phyloP scores from a whole-genome alignment of 2,888 invertebrate species.

The Andrena flavipes region DNA sequence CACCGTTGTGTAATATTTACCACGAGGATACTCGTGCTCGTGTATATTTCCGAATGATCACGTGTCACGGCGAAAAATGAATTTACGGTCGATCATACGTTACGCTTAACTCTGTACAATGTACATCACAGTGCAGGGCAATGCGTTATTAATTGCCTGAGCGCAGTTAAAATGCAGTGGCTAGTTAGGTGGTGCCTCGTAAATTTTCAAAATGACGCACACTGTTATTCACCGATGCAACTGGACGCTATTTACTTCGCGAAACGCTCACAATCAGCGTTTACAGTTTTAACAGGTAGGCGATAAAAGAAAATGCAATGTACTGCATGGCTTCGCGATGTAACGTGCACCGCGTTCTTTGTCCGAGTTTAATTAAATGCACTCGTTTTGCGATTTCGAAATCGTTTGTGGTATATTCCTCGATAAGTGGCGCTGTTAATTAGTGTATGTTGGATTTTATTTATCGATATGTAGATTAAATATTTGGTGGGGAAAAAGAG shows the following conservation, averaged over 20 bases:
- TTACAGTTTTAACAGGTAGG: conserved; percentile 7
- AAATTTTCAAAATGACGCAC: conserved; percentile 5
- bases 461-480: background rate
- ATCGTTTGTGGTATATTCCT: background rate
- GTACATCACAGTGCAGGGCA: conserved; percentile 34
- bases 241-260: conserved; percentile 13
- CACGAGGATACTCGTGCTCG: background rate
- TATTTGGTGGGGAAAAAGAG: too few species aligned
- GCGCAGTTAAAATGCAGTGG: conserved; percentile 26
- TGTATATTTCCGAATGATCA: conserved; percentile 7
- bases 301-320: conserved; percentile 6
- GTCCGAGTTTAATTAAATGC: background rate
- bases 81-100: conserved; percentile 47
- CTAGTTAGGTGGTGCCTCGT: background rate
- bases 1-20: conserved; percentile 24
- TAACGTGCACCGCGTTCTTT: background rate
- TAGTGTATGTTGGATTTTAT: background rate
- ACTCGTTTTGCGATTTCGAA: background rate
- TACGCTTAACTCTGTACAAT: conserved; percentile 19
- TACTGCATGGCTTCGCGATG: background rate
- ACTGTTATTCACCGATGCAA: conserved; percentile 14
- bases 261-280: background rate
- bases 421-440: background rate
- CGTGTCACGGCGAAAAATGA: conserved; percentile 40
- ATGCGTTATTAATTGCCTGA: conserved; percentile 43